Conservation (phyloP, 2,113 vertebrate species). For the Acanthisitta chloris region DNA sequence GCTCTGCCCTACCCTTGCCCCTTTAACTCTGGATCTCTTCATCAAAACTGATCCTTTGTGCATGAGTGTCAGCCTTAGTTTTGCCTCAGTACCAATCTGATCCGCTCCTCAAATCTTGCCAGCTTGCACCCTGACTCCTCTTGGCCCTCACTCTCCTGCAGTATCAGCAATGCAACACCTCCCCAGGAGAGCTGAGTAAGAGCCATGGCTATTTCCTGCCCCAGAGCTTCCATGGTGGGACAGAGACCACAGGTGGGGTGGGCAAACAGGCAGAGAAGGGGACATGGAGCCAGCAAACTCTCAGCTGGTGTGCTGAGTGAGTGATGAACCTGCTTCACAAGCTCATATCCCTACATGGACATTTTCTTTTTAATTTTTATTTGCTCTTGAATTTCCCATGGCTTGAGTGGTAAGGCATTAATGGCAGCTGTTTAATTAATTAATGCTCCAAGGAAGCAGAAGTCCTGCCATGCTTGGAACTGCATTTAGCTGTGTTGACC, state of each 20-base stretch:
- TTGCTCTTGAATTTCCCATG: not conserved
- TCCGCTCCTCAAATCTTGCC: not conserved
- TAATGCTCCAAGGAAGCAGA: not conserved
- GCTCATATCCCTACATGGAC: not conserved
- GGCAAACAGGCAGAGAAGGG: not conserved
- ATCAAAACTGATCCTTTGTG: fast-evolving
- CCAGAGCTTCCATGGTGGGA: not conserved
- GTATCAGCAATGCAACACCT: not conserved
- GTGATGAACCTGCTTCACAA: not conserved
- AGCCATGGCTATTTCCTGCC: not conserved
- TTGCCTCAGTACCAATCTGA: not conserved
- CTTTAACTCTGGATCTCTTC: not conserved
- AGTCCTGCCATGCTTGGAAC: not conserved
- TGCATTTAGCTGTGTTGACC: not conserved
- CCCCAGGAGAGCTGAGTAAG: not conserved
- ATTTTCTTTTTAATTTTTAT: not conserved
- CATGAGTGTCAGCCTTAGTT: not conserved
- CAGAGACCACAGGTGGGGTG: too few species aligned
- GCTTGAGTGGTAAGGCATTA: not conserved
- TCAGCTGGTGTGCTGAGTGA: not conserved
- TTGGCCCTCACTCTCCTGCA: not conserved
- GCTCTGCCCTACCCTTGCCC: not conserved
- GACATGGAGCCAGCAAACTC: not conserved
- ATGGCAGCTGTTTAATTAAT: constrained; percentile 20
- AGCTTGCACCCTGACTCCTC: not conserved